Evolutionary conservation across 2,797 vertebrate species (phyloP).

Genomic region (Fringilla coelebs): DNA sequence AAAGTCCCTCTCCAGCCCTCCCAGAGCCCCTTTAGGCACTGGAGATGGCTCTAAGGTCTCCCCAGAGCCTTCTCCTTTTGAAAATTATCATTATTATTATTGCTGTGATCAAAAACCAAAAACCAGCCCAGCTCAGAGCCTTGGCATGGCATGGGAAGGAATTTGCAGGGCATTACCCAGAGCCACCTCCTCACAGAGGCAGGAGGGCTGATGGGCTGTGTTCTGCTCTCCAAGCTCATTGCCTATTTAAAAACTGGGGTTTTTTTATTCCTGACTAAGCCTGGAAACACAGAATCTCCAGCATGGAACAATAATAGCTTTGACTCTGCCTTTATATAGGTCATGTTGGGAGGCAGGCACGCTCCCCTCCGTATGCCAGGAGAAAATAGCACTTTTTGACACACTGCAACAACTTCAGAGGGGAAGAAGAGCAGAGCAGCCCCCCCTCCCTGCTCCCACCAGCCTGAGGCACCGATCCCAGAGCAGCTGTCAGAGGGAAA

Average conservation of each 20-base stretch:
- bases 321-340: neutral
- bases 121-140: neutral
- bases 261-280: neutral
- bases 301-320: neutral
- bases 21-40: neutral
- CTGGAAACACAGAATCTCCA: neutral
- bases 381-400: neutral
- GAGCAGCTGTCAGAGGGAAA: neutral
- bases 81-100: neutral
- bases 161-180: neutral
- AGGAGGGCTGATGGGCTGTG: neutral
- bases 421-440: rapidly evolving
- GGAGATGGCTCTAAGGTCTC: neutral
- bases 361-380: rapidly evolving
- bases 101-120: neutral
- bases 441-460: neutral
- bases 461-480: neutral
- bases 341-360: neutral
- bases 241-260: neutral
- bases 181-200: rapidly evolving
- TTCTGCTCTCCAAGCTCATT: neutral
- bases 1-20: neutral
- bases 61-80: neutral
- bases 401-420: neutral
- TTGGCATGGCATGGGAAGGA: neutral